Percentiles rank a stretch among this genome's conserved stretches.
These are phyloP conservation scores for Holcopasites calliopsidis DNA, from an alignment of 1,140 invertebrate species.

Conservation along the genomic window DNA sequence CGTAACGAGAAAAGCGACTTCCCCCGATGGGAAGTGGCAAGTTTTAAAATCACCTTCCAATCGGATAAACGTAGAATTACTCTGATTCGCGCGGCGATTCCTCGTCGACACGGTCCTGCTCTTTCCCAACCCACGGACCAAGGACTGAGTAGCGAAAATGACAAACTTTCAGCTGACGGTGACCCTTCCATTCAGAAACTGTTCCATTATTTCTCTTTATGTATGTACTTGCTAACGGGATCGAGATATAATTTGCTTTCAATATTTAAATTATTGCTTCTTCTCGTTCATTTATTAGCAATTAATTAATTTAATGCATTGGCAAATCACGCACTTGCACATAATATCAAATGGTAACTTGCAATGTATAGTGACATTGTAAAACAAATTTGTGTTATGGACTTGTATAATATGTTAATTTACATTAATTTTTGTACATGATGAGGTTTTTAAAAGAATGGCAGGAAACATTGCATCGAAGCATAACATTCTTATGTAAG, in stretches of 20 bases:
- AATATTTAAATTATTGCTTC: too few relatives aligned
- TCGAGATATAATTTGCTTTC: slow-evolving; percentile 35
- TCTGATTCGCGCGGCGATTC: slow-evolving; percentile 60
- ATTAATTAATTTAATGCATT: too few relatives aligned
- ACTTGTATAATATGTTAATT: too few relatives aligned
- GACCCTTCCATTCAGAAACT: slow-evolving; percentile 39
- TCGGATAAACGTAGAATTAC: slow-evolving; percentile 61
- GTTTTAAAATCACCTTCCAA: slow-evolving; percentile 62
- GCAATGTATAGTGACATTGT: too few relatives aligned
- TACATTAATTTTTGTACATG: too few relatives aligned
- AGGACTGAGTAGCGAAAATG: slow-evolving; percentile 53
- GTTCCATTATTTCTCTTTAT: slow-evolving; percentile 32
- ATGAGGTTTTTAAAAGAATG: too few relatives aligned
- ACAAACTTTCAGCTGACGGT: slow-evolving; percentile 54
- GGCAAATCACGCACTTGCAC: too few relatives aligned
- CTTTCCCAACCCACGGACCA: slow-evolving; percentile 39
- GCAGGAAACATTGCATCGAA: too few relatives aligned
- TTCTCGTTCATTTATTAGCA: too few relatives aligned
- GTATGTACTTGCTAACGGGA: not conserved
- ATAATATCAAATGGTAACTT: too few relatives aligned
- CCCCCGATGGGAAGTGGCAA: slow-evolving; percentile 53
- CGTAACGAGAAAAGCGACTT: slow-evolving; percentile 43
- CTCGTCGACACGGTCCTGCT: slow-evolving; percentile 41
- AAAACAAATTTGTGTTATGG: too few relatives aligned
- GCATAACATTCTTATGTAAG: too few relatives aligned